Evolutionary conservation across 1,140 invertebrate species (phyloP).

Genomic region (Apocrypta bakeri): DNA sequence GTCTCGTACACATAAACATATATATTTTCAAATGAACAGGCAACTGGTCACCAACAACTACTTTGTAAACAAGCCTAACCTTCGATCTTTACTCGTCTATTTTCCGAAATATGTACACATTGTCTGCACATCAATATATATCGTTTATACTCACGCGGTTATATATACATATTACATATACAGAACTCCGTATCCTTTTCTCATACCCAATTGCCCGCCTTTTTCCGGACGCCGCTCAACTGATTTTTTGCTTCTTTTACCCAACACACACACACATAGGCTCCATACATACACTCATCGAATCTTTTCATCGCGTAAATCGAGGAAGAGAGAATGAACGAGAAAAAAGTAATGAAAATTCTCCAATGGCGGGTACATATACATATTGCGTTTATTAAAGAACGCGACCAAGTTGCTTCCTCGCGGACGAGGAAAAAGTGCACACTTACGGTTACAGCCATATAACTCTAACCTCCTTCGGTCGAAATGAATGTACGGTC

Average conservation of each 20-base stretch:
- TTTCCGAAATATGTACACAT: background rate
- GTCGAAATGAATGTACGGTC: too few relatives aligned
- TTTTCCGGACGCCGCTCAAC: background rate
- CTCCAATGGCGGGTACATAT: background rate
- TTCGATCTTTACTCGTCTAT: background rate
- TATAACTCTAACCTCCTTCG: background rate
- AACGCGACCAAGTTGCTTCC: background rate
- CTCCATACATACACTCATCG: background rate
- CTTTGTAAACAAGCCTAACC: conserved; percentile 33
- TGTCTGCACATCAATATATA: too few relatives aligned
- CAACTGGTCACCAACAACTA: background rate
- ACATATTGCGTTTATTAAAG: background rate
- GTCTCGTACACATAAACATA: too few relatives aligned
- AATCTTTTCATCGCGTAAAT: background rate
- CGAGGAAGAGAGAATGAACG: background rate
- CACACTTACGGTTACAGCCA: background rate
- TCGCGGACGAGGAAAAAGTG: background rate
- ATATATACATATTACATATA: background rate
- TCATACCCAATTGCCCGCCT: background rate
- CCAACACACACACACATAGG: background rate
- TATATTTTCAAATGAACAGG: background rate
- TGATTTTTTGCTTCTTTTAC: background rate
- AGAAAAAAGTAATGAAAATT: background rate
- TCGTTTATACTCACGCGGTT: background rate
- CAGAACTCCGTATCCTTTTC: background rate